Conservation (phyloP, 2,888 invertebrate genomes). For the Phytoseiulus persimilis region DNA sequence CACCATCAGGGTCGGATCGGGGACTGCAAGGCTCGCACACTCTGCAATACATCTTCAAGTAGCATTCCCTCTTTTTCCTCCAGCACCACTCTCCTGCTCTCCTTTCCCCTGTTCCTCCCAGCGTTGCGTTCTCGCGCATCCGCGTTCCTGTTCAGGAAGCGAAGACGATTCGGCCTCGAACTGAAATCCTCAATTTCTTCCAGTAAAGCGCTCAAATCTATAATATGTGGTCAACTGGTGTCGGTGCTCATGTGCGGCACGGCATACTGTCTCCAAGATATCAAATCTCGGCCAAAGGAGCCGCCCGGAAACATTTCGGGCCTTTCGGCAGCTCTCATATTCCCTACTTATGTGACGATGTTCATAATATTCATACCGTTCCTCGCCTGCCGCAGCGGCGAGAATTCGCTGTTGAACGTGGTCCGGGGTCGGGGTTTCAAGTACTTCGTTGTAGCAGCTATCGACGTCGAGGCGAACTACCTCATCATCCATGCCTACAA, state of each 20-base stretch:
- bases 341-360: conserved; percentile 68
- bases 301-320: conserved; percentile 24
- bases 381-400: conserved; percentile 62
- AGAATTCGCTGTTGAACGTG: conserved; percentile 58
- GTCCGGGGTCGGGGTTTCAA: conserved; percentile 66
- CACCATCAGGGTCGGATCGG: no score
- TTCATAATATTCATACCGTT: conserved; percentile 68
- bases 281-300: conserved; percentile 46
- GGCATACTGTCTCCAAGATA: conserved; percentile 49
- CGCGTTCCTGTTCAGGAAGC: no score
- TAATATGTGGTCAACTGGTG: conserved; percentile 65
- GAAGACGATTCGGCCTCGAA: no score
- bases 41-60: no score
- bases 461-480: conserved; percentile 80
- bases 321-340: conserved; percentile 60
- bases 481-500: conserved; percentile 70
- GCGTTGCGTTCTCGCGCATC: no score
- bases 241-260: conserved; percentile 68
- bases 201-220: conserved; percentile 66
- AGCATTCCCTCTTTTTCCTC: no score
- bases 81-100: no score
- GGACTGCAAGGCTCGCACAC: no score
- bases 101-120: no score
- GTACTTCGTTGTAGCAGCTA: conserved; percentile 64
- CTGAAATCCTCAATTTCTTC: background rate